Percentiles rank a stretch among this genome's conserved stretches.
Conservation (phyloP, 35 echinoderm and acorn worm species). For the Heliocidaris tuberculata region DNA sequence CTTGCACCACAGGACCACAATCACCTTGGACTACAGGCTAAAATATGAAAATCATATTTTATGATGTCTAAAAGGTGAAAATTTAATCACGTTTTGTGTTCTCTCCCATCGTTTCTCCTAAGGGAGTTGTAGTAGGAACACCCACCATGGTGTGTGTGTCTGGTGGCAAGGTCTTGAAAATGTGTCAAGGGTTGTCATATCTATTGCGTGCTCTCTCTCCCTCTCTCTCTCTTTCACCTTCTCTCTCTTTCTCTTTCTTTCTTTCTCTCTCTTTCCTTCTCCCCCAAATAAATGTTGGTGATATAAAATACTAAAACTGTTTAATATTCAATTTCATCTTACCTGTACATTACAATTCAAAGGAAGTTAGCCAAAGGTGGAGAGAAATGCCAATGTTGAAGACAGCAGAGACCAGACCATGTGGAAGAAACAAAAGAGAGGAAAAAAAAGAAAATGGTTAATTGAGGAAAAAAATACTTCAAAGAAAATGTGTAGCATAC, state of each 20-base stretch:
- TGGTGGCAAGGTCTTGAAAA: neutral
- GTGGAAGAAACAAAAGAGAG: neutral
- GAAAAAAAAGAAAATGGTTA: neutral
- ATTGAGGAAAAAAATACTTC: neutral
- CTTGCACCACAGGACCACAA: neutral
- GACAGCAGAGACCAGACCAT: neutral
- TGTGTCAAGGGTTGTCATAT: neutral
- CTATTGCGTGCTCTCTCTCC: neutral
- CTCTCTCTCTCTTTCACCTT: neutral
- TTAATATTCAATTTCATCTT: neutral
- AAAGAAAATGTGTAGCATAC: too few relatives aligned
- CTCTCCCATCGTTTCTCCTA: neutral
- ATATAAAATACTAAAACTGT: neutral
- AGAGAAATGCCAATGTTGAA: neutral
- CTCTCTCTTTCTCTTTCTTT: neutral
- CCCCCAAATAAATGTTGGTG: neutral
- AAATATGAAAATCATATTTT: conserved; percentile 15
- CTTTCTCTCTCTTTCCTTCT: neutral
- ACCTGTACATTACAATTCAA: neutral
- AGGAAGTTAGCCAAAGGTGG: neutral
- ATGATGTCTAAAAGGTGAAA: conserved; percentile 12
- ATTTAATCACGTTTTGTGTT: neutral
- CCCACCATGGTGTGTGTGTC: neutral
- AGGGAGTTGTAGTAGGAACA: neutral
- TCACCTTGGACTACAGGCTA: neutral